Conservation (phyloP, 2,113 vertebrate species). For the Calcarius ornatus region DNA sequence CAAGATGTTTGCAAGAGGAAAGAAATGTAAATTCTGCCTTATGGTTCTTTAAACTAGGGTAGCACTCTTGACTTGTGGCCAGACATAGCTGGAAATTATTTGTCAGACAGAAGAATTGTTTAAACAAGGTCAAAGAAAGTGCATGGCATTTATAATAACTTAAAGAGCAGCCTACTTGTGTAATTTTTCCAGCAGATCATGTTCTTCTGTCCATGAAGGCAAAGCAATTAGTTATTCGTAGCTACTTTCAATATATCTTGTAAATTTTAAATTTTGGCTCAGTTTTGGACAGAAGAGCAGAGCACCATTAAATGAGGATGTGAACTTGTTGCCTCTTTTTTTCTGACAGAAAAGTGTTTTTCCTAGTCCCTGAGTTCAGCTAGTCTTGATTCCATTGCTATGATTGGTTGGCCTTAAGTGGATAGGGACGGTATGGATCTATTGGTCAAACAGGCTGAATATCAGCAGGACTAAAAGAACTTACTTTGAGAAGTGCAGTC, state of each 20-base stretch:
- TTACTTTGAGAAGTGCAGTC: neutral
- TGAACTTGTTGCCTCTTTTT: neutral
- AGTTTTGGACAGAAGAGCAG: neutral
- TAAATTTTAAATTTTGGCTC: neutral
- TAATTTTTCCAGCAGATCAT: neutral
- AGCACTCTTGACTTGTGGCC: neutral
- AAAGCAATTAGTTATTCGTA: neutral
- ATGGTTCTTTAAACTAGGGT: neutral
- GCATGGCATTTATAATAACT: neutral
- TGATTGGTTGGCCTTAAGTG: neutral
- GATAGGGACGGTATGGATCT: neutral
- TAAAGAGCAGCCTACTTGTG: neutral
- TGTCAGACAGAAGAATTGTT: neutral
- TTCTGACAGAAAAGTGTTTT: neutral
- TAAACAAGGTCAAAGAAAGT: neutral
- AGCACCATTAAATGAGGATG: neutral
- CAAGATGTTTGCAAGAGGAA: neutral
- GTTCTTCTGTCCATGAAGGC: neutral
- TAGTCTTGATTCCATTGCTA: neutral
- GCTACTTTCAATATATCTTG: neutral
- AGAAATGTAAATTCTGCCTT: neutral
- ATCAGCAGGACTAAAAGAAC: neutral
- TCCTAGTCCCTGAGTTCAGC: neutral
- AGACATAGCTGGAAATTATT: neutral
- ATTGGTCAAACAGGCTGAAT: neutral